phyloP scores from a whole-genome alignment of 2,113 vertebrate species.

The Ptilorrhoa leucosticta region DNA sequence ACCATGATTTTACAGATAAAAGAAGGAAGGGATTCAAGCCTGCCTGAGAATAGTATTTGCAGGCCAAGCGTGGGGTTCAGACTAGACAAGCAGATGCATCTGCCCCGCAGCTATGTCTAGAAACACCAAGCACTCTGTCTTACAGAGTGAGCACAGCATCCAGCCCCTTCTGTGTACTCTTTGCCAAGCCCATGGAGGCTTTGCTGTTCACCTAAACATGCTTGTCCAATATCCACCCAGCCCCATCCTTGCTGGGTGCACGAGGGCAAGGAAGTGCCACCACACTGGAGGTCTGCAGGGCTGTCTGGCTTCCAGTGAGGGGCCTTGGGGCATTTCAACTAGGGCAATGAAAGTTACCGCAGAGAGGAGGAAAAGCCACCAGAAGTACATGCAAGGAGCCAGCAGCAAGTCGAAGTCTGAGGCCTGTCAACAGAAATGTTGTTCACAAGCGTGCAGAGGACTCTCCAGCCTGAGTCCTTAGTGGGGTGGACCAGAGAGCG shows the following conservation, averaged over 20 bases:
- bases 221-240: no score
- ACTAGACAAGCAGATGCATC: neutral
- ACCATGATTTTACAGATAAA: neutral
- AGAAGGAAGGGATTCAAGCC: neutral
- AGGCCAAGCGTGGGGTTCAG: neutral
- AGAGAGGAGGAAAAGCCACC: neutral
- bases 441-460: neutral
- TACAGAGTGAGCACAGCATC: neutral
- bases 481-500: neutral
- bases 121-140: neutral
- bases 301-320: neutral
- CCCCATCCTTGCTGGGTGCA: neutral
- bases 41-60: neutral
- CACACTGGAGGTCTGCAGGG: neutral
- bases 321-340: neutral
- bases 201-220: neutral
- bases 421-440: neutral
- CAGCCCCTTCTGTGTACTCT: neutral
- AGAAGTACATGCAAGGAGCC: neutral
- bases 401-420: neutral
- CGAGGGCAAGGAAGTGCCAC: rapidly evolving
- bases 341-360: neutral
- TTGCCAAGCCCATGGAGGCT: neutral
- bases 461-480: neutral
- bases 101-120: neutral